Evolutionary conservation across 1,140 invertebrate genomes (phyloP), one percentile per base, ranked within the genome.

Genomic region (Dufourea novaeangliae): DNA sequence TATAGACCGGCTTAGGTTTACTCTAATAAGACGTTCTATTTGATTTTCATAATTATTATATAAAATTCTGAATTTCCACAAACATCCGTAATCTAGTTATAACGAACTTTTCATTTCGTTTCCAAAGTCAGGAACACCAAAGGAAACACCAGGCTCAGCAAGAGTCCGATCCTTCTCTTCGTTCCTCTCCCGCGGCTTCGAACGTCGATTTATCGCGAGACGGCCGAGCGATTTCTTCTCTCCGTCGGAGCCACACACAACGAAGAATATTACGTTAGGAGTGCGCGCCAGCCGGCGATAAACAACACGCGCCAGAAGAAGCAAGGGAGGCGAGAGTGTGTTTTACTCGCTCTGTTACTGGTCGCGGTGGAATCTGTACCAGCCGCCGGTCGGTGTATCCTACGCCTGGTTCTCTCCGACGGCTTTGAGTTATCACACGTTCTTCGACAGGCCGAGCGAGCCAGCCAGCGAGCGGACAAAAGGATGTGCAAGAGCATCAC

Each of bases 381-480:
- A 54, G 25, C 10, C 27, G 29, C 37, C n/a, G n/a, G n/a, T n/a
- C n/a, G 46, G 22, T 74, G 71, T 77, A 62, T 70, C 56, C 54
- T 32, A 29, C 66, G 12, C 54, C n/a, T n/a, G n/a, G 10, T 25
- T 14, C 41, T 66, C 39, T 22, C 75, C 59, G 69, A n/a, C 59
- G 54, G 69, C 59, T 73, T 57, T 44, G 61, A 78, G 76, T 78
- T 78, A 78, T 73, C 73, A 56, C 69, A 63, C 73, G 73, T 39
- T 63, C 61, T 8, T 37, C 32, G 62, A 61, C 39, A 44, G 22
- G 63, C 22, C 29, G n/a, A 39, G 34, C 39, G 34, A 29, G 20
- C 73, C n/a, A 29, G 63, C 22, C 29, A 39, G 34, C 39, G 34
- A 29, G 20, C 73, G 66, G 32, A 76, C 61, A 64, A 64, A 63